These are phyloP conservation scores for Tachystola acroxantha DNA, from an alignment of 2,888 invertebrate genomes.

Conservation along the genomic window DNA sequence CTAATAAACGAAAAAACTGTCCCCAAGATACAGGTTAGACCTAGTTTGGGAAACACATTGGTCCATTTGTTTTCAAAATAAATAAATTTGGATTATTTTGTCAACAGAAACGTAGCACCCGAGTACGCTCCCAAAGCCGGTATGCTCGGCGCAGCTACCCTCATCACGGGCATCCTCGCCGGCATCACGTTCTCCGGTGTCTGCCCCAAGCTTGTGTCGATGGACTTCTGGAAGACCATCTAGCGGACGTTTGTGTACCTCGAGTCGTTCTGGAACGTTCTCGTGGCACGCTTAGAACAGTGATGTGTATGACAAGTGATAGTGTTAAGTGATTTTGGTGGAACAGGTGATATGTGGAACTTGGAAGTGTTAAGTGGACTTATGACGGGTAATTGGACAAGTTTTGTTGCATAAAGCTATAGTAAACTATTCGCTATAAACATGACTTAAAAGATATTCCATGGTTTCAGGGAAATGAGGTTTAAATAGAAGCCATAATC, in stretches of 20 bases:
- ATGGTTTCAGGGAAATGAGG: too few relatives aligned
- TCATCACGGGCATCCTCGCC: constrained; percentile 91
- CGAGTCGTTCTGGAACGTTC: constrained; percentile 33
- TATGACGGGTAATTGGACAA: too few relatives aligned
- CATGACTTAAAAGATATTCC: too few relatives aligned
- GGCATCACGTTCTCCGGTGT: constrained; percentile 88
- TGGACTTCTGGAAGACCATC: constrained; percentile 33
- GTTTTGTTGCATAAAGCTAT: too few relatives aligned
- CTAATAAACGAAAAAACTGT: too few relatives aligned
- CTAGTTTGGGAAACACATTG: too few relatives aligned
- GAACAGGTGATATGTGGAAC: not conserved
- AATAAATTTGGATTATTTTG: too few relatives aligned
- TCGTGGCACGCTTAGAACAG: not conserved
- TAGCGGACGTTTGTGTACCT: constrained; percentile 33
- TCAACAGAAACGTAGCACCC: constrained; percentile 85
- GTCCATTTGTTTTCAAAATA: too few relatives aligned
- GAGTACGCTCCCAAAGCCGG: constrained; percentile 92
- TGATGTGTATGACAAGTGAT: not conserved
- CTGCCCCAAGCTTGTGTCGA: constrained; percentile 80
- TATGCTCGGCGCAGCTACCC: constrained; percentile 96
- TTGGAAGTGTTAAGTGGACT: too few relatives aligned
- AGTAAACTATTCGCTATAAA: too few relatives aligned
- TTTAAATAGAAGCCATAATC: too few relatives aligned
- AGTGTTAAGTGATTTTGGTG: not conserved
- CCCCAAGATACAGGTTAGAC: too few relatives aligned